phyloP scores from a whole-genome alignment of 2,797 vertebrate genomes.

The Dryobates pubescens region DNA sequence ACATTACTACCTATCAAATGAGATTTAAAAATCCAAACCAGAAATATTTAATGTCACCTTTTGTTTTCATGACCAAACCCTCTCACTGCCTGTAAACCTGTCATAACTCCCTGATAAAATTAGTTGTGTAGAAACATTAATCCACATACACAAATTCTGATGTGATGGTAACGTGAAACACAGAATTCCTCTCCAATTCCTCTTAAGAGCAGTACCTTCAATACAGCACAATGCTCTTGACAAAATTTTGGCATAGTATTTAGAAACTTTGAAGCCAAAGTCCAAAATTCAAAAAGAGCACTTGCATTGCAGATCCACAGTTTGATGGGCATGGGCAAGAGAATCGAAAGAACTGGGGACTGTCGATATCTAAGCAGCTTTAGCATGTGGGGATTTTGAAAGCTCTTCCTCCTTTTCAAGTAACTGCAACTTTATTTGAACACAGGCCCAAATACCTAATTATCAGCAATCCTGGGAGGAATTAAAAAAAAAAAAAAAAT shows the following conservation, averaged over 20 bases:
- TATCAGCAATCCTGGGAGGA: neutral
- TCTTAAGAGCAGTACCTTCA: neutral
- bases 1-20: neutral
- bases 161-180: neutral
- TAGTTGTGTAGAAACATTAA: neutral
- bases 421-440: neutral
- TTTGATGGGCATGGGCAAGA: neutral
- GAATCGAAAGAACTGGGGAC: neutral
- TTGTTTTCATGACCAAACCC: neutral
- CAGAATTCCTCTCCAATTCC: neutral
- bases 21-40: neutral
- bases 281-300: neutral
- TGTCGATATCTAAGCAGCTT: neutral
- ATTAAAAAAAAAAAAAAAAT: neutral
- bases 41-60: neutral
- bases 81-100: neutral
- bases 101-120: neutral
- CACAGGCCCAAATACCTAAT: neutral
- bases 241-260: neutral
- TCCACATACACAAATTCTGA: rapidly evolving
- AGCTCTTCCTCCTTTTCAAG: neutral
- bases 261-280: neutral
- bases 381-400: neutral
- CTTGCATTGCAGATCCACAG: neutral
- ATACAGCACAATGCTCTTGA: neutral